Evolutionary conservation across 2,888 invertebrate species (phyloP).

Genomic region (Drosophila maculinotata): DNA sequence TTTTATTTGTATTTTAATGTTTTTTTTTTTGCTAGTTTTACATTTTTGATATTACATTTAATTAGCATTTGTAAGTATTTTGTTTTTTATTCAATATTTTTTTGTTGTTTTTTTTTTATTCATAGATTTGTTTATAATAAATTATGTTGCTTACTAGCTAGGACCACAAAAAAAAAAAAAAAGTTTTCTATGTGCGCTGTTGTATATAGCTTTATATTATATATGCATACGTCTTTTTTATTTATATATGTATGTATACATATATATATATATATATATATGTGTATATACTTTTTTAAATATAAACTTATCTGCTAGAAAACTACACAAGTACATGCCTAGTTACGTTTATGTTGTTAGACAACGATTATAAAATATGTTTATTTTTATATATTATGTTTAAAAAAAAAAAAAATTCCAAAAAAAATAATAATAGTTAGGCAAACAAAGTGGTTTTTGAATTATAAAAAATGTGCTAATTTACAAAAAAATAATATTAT

Average conservation of each 20-base stretch:
- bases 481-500: conserved; percentile 66
- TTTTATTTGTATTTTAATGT: conserved; percentile 14
- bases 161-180: conserved; percentile 77
- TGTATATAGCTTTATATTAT: conserved; percentile 56
- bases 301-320: conserved; percentile 61
- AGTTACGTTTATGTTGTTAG: conserved; percentile 80
- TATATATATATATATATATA: conserved; percentile 27
- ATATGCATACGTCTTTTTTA: conserved; percentile 10
- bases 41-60: conserved; percentile 75
- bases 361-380: conserved; percentile 78
- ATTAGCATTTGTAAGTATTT: conserved; percentile 58
- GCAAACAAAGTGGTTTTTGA: conserved; percentile 44
- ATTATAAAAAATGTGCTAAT: conserved; percentile 73
- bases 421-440: conserved; percentile 32
- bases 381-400: conserved; percentile 26
- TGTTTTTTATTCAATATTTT: conserved; percentile 19
- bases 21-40: conserved; percentile 55
- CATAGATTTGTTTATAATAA: conserved; percentile 70
- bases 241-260: conserved; percentile 30
- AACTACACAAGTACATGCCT: conserved; percentile 77
- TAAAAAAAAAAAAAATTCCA: conserved; percentile 43
- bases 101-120: conserved; percentile 37
- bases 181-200: conserved; percentile 71
- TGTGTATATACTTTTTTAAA: conserved; percentile 31
- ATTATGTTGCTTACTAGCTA: conserved; percentile 75